phyloP scores from a whole-genome alignment of 2,888 invertebrate genomes.

The Listrodromus nycthemerus region DNA sequence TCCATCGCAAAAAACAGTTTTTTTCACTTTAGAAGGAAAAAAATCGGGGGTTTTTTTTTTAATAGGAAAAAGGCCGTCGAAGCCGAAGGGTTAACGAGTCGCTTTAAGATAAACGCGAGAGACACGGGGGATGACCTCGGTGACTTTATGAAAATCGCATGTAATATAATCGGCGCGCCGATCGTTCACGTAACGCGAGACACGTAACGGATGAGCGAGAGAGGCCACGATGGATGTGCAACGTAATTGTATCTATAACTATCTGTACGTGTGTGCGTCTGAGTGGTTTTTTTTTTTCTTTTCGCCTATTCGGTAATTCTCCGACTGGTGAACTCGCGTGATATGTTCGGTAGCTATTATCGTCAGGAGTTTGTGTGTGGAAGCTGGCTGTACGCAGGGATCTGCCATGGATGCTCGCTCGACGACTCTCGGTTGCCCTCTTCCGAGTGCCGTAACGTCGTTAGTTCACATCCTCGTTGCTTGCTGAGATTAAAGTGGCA shows the following conservation, averaged over 20 bases:
- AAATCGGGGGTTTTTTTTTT: not conserved
- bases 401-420: not conserved
- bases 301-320: constrained; percentile 36
- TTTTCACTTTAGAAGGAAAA: too few relatives aligned
- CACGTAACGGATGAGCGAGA: constrained; percentile 42
- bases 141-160: constrained; percentile 22
- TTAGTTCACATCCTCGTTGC: constrained; percentile 11
- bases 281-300: constrained; percentile 12
- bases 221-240: constrained; percentile 37
- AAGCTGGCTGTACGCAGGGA: not conserved
- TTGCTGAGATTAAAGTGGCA: not conserved
- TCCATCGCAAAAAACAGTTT: too few relatives aligned
- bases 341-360: constrained; percentile 19
- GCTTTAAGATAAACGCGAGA: constrained; percentile 4
- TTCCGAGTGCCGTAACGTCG: constrained; percentile 18
- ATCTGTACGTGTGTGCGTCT: constrained; percentile 1
- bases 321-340: constrained; percentile 31
- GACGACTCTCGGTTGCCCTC: not conserved
- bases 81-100: not conserved
- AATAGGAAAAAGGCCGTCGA: not conserved
- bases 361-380: not conserved
- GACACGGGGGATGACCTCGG: constrained; percentile 24
- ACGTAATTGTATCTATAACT: constrained; percentile 47
- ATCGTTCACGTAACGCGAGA: constrained; percentile 57
- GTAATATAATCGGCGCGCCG: constrained; percentile 51